Percentiles rank a stretch among this genome's conserved stretches.
phyloP scores from a whole-genome alignment of 2,888 invertebrate genomes.

The Lasioglossum zephyrum region DNA sequence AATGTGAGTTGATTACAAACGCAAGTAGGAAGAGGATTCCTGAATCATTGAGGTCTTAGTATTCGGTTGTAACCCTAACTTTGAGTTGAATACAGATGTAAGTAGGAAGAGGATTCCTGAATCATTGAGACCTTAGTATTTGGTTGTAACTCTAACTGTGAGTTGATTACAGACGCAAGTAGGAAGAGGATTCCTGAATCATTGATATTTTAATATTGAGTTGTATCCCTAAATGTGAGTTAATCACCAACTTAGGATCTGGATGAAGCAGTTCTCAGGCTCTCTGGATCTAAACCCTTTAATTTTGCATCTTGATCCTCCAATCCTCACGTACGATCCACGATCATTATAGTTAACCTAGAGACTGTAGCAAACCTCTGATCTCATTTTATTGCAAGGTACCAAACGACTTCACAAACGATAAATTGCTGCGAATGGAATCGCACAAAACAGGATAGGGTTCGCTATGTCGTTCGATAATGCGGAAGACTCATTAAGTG shows the following conservation, averaged over 20 bases:
- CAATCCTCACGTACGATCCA: background rate
- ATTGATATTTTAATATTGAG: background rate
- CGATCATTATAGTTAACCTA: too few species aligned
- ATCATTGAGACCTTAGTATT: too few species aligned
- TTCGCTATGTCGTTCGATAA: background rate
- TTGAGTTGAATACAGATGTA: too few species aligned
- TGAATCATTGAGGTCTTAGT: too few species aligned
- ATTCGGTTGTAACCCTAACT: too few species aligned
- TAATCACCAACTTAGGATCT: background rate
- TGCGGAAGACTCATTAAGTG: slow-evolving; percentile 8
- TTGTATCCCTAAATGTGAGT: background rate
- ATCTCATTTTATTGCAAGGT: background rate
- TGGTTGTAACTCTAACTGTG: too few species aligned
- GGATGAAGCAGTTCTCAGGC: background rate
- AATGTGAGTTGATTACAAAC: background rate
- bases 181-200: background rate
- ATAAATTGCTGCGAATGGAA: background rate
- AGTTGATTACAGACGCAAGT: background rate
- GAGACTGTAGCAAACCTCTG: background rate
- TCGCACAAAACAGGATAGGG: background rate
- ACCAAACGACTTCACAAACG: background rate
- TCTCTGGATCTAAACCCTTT: background rate
- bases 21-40: background rate
- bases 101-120: too few species aligned
- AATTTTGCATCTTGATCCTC: background rate